Base-by-base conservation (phyloP, 1,140 invertebrate species). In the Bombus haemorrhoidalis region DNA sequence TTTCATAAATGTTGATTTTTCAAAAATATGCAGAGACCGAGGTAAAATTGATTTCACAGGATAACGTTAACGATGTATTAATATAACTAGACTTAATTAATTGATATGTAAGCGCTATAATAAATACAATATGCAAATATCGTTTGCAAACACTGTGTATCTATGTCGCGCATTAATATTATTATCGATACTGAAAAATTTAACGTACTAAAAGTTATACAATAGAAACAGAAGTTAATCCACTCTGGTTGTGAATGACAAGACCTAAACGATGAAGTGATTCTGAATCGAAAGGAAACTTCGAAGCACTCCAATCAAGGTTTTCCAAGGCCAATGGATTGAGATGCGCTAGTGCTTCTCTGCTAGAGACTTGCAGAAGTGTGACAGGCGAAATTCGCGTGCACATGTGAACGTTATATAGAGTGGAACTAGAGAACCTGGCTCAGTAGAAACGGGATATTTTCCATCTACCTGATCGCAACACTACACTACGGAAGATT, bases 401-500 rank as follows among this genome's bases (percentile, higher is more conserved):
- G 47, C 68, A 34, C 39, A 32, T 25, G 87, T 32, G 39, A 69
- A 64, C 39, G 53, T 59, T 47, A 12, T 72, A 22, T 25, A 68
- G 59, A 71, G 15, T 32, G 86, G 74, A 78, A 78, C 41, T 69
- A 68, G 79, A 32, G 74, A 75, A 83, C 64, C 69, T 83, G 83
- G 68, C 75, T 88, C 62, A 69, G 43, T 64, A 39, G 80, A 83
- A 66, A 81, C 85, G 73, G 74, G 81, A 89, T 84, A 86, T 89
- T 90, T 90, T 90, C 88, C 83, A 90, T 89, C 84, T 66, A 89
- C 87, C 87, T 90, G 87, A 89, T 90, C 88, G 87, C 77, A 74
- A 86, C 87, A 77, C 75, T 81, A 74, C 81, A 78, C 85, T 73
- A 68, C 59, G 64, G 77, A 89, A 90, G 84, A 90, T 90, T 90